Base-by-base conservation (phyloP, 37 sponge, comb jelly and placozoan genomes). In the Crambe crambe region DNA sequence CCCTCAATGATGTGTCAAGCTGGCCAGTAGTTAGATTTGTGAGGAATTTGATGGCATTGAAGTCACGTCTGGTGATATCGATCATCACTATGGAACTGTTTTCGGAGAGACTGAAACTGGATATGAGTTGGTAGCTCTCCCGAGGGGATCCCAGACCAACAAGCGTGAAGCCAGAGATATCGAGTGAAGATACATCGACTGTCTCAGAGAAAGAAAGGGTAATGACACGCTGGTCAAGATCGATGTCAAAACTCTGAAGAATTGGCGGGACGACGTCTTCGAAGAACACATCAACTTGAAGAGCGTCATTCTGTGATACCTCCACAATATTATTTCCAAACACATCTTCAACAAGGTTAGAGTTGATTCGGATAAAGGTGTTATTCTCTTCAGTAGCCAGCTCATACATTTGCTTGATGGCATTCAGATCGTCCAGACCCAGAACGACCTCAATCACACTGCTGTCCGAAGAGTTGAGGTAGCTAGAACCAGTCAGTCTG, bases 201-300 rank as follows among this genome's bases (percentile, higher is more conserved):
- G 94, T 90, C 36, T 96, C 97, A 34, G 89, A 81, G 78, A 96
- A 93, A 42, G 77, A 87, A 15, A 96, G 73, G n/a, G 83, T 90
- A 20, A 96, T 68, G 0, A 77, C 61, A 26, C 84, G 44, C 15
- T 60, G 27, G 73, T 96, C 70, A 54, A 96, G 41, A 77, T 96
- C 94, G 20, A 96, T 60, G 32, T 87, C 86, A 86, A 90, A 96
- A 0, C 34, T 76, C 10, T 39, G 37, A 39, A 96, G 68, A 6
- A 23, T 41, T 36, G 94, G 93, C 34, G 63, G 32, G 25, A 80
- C 85, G 25, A 21, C 21, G 66, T 96, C 97, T 0, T 40, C 36
- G 34, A 74, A 78, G 44, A 83, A 80, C 17, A 17, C 18, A 4
- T 2, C 17, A 21, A 70, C 89, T 22, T 9, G 70, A 23, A 72